These are phyloP conservation scores for Pseudopipra pipra DNA, from an alignment of 2,113 vertebrate genomes.

Conservation along the genomic window DNA sequence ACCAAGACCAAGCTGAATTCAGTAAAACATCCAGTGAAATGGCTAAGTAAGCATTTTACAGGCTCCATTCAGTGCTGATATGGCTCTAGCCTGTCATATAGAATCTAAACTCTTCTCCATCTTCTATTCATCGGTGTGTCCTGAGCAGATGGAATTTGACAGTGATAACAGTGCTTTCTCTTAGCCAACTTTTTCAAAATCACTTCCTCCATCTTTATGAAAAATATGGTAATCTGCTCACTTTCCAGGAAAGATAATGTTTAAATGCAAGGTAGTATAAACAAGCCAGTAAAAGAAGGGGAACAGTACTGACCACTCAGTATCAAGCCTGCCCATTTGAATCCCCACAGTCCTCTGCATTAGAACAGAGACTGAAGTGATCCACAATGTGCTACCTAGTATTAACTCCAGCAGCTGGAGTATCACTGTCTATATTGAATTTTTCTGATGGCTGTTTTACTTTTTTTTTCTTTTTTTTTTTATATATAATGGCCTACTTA, in stretches of 20 bases:
- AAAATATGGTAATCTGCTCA: not conserved
- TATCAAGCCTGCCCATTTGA: not conserved
- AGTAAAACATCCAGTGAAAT: not conserved
- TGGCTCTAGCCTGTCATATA: slow-evolving; percentile 22
- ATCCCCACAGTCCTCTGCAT: not conserved
- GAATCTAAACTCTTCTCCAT: slow-evolving; percentile 39
- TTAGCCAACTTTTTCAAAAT: slow-evolving; percentile 25
- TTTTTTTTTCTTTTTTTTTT: not conserved
- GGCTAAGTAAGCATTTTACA: slow-evolving; percentile 15
- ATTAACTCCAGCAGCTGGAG: not conserved
- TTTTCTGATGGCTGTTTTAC: not conserved
- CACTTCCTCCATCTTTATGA: not conserved
- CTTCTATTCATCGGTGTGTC: slow-evolving; percentile 22
- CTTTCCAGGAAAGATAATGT: not conserved
- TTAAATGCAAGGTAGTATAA: not conserved
- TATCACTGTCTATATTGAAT: not conserved
- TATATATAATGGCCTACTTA: not conserved
- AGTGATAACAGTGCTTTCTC: slow-evolving; percentile 27
- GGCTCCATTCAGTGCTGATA: slow-evolving; percentile 11
- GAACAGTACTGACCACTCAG: not conserved
- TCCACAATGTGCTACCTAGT: not conserved
- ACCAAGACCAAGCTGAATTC: slow-evolving; percentile 25
- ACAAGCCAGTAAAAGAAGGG: not conserved
- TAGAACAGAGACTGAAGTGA: not conserved
- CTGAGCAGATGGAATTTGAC: slow-evolving; percentile 51